Conservation (phyloP, 2,888 invertebrate genomes). For the Phymatocera aterrima region DNA sequence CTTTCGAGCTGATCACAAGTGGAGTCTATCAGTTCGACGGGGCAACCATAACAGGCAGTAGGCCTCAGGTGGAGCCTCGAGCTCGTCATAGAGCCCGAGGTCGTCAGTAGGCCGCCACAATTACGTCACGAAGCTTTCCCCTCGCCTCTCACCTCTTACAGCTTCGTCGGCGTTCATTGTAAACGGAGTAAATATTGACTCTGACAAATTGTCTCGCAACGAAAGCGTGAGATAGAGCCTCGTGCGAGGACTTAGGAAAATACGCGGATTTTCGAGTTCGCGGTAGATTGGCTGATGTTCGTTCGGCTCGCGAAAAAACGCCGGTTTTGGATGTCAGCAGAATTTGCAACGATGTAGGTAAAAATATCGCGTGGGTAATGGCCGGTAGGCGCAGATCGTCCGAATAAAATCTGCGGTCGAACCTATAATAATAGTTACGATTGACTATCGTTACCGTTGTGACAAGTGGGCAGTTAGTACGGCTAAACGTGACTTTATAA, state of each 20-base stretch:
- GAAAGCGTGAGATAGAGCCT: too few relatives aligned
- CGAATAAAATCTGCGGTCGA: neutral
- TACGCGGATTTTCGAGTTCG: neutral
- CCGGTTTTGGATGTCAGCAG: neutral
- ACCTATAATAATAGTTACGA: conserved; percentile 1
- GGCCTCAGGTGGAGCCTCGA: conserved; percentile 16
- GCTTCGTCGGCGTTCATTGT: neutral
- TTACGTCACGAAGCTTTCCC: conserved; percentile 55
- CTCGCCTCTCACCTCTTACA: conserved; percentile 35
- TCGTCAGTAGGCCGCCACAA: conserved; percentile 50
- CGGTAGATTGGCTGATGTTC: neutral
- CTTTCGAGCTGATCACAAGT: conserved; percentile 15
- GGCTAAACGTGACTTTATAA: conserved; percentile 28
- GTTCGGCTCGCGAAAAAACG: neutral
- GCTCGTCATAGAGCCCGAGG: conserved; percentile 22
- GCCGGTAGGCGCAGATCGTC: conserved; percentile 5
- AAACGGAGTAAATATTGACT: neutral
- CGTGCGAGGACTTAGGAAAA: neutral
- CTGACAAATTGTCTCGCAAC: neutral
- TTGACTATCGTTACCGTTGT: conserved; percentile 36
- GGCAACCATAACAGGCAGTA: conserved; percentile 46
- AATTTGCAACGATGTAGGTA: neutral
- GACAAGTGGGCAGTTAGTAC: conserved; percentile 37
- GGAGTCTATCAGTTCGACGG: conserved; percentile 42
- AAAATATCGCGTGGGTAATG: neutral